Evolutionary conservation across 2,888 invertebrate species (phyloP).

Genomic region (Trachelus iudaicus): DNA sequence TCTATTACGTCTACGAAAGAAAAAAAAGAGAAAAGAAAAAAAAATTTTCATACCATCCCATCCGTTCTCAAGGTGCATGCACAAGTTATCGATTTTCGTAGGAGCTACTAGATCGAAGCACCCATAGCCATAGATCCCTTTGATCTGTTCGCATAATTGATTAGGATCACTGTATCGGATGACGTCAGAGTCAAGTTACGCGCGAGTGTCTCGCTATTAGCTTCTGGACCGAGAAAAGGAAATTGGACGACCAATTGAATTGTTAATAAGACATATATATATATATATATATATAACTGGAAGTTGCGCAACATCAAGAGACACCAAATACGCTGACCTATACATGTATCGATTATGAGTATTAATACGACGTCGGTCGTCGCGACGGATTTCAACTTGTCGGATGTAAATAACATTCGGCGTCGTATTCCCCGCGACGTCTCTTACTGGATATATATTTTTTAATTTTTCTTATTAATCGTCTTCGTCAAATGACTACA

Average conservation of each 20-base stretch:
- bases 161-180: neutral
- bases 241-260: neutral
- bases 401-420: no score
- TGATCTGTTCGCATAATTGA: neutral
- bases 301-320: neutral
- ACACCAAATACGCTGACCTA: no score
- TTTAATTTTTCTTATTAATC: neutral
- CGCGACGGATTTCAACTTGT: no score
- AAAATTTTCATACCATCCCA: neutral
- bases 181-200: neutral
- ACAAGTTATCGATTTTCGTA: neutral
- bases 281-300: no score
- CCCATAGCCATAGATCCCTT: neutral
- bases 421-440: no score
- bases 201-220: neutral
- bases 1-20: neutral
- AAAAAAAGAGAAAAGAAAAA: neutral
- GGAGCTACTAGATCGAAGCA: neutral
- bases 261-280: neutral
- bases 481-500: neutral
- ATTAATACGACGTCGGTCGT: no score
- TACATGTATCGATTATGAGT: no score
- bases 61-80: neutral
- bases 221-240: neutral
- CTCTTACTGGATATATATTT: no score